A percentile compares a stretch with the other conserved stretches of the same genome.
Evolutionary conservation across 1,140 invertebrate genomes (phyloP).

Genomic region (Caenorhabditis briggsae): DNA sequence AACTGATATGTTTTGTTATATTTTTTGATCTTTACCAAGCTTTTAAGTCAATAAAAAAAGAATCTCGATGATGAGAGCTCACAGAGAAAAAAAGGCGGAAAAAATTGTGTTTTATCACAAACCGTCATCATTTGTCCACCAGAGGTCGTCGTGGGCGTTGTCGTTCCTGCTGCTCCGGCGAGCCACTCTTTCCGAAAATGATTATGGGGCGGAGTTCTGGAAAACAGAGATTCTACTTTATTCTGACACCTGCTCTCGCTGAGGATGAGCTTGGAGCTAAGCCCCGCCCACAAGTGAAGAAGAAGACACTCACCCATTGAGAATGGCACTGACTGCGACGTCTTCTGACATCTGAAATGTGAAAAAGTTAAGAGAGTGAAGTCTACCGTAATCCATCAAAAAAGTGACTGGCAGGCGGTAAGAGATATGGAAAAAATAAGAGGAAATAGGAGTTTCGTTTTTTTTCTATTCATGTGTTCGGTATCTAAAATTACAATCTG

Average conservation of each 20-base stretch:
- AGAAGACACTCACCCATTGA: conserved; percentile 34
- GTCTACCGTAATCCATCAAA: conserved; percentile 53
- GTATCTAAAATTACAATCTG: conserved; percentile 55
- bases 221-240: conserved; percentile 14
- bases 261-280: neutral
- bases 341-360: conserved; percentile 51
- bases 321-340: conserved; percentile 41
- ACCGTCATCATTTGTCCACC: conserved; percentile 59
- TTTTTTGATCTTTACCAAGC: neutral
- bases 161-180: conserved; percentile 37
- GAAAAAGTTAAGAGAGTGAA: conserved; percentile 8
- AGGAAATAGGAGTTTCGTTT: neutral
- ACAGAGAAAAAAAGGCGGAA: neutral
- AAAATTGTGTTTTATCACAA: conserved; percentile 53
- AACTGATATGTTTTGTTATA: neutral
- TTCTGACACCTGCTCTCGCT: conserved; percentile 4
- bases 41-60: conserved; percentile 36
- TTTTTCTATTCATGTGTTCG: conserved; percentile 13
- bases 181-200: conserved; percentile 57
- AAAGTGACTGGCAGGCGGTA: conserved; percentile 48
- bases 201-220: conserved; percentile 57
- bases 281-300: neutral
- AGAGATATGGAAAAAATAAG: conserved; percentile 13
- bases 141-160: conserved; percentile 51
- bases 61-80: neutral